These are phyloP conservation scores for Drosophila dives DNA, from an alignment of 2,888 invertebrate species.

Conservation along the genomic window DNA sequence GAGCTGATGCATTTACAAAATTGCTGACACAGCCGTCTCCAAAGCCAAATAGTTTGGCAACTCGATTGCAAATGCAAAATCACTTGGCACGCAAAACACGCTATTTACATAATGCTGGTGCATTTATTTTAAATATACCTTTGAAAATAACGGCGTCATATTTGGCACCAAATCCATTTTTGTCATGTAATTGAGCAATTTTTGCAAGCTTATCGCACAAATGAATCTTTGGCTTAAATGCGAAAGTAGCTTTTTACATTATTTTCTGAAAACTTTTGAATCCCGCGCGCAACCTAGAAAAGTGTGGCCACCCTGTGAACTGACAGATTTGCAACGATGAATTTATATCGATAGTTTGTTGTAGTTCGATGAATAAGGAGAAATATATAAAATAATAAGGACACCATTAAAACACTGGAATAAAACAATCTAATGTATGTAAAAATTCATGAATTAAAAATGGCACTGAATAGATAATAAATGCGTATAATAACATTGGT, in stretches of 20 bases:
- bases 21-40: slow-evolving; percentile 6
- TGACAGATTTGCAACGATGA: neutral
- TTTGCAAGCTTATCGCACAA: slow-evolving; percentile 21
- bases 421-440: neutral
- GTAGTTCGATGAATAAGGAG: neutral
- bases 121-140: slow-evolving; percentile 14
- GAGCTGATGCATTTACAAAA: slow-evolving; percentile 30
- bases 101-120: slow-evolving; percentile 51
- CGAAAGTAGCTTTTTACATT: slow-evolving; percentile 12
- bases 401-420: neutral
- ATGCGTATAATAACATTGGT: no score
- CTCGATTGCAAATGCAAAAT: slow-evolving; percentile 20
- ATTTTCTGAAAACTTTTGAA: neutral
- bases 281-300: neutral
- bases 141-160: slow-evolving; percentile 8
- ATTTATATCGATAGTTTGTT: slow-evolving; percentile 8
- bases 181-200: slow-evolving; percentile 47
- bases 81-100: slow-evolving; percentile 31
- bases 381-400: neutral
- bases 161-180: slow-evolving; percentile 24
- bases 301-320: neutral
- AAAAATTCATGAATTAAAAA: neutral
- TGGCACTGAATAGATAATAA: neutral
- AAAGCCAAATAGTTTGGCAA: slow-evolving; percentile 29
- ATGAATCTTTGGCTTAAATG: slow-evolving; percentile 27